Base-by-base conservation (phyloP, 2,797 vertebrate genomes). In the Botia kubotai region DNA sequence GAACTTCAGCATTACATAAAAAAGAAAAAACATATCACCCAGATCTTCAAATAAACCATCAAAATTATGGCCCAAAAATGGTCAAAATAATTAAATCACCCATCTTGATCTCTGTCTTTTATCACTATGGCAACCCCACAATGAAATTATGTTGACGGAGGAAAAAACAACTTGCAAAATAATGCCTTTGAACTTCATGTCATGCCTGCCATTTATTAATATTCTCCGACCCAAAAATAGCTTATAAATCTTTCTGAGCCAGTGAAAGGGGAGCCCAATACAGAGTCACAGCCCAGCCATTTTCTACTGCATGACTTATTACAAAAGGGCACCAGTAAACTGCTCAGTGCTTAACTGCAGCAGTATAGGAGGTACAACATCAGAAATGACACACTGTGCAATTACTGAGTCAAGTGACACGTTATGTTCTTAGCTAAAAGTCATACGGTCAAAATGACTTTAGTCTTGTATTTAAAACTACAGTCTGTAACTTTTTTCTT, bases 201-300 rank as follows among this genome's bases (percentile, higher is more conserved):
- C 82, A 75, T 78, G 43, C 67, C 60, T 48, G 50, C 60, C 67
- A 63, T 21, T 85, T 86, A 83, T 86, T 84, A 84, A 85, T 83
- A 83, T 85, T 79, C 75, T 43, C 66, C 71, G 36, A 48, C 12
- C 14, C 68, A 66, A 78, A 82, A 87, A 86, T 39, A 83, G 75
- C 75, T 48, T 71, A 81, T 66, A 68, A 81, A 76, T 86, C 74
- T 60, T 43, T 26, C 75, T 66, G 77, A 85, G 69, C 12, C 50
- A 68, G 17, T 16, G 43, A 83, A 79, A 77, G 55, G 29, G 16
- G 16, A 23, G 23, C 4, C 29, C 23, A 58, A 55, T 13, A 4
- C 26, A 29, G 48, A 48, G 63, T 67, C 57, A 70, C 52, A 57
- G 57, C 48, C 16, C 6, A 39, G 48, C 10, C 46, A 72, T 68